Evolutionary conservation across 2,797 vertebrate genomes (phyloP), one percentile per base, ranked within the genome.

Genomic region (Hylomyscus alleni): DNA sequence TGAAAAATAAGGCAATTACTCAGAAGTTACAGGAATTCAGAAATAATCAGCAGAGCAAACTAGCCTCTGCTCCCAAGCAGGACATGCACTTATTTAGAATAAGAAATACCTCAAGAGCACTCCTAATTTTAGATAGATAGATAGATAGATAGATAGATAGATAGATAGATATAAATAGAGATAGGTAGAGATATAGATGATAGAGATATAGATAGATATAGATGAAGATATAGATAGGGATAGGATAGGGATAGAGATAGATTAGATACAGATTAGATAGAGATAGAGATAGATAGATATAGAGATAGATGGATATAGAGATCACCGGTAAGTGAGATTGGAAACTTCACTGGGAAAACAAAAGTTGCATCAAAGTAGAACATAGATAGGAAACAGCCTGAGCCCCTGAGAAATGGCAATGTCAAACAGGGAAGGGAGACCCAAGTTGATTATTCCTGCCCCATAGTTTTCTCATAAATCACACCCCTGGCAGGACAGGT

Each of bases 271-370:
- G 44, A 44, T 44, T 44, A 44, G 6, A 81, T 3, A 31, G 7
- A 73, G 12, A 72, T 11, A 17, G 54, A 56, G 2, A 56, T 8
- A 22, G 56, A 56, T 58, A 58, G 17, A 58, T 58, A 20, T 17
- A 80, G 4, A 56, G 31, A 80, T 26, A 62, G 20, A 60, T 44
- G 6, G 44, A 69, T 7, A 69, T 0, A 65, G 7, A n/a, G 12
- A 67, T 19, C 50, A 34, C 77, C 58, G 65, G 2, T 62, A 58
- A 80, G 40, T 82, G 9, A 81, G 44, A 14, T 91, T 73, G 93
- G 87, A 93, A 90, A 94, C 56, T 31, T 84, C 31, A 72, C 60
- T 96, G 29, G 26, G 83, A 52, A 75, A 76, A 34, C 50, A 34
- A 89, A 77, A 93, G n/a, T 17, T 37, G 5, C 13, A 91, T 3